Evolutionary conservation across 2,113 vertebrate genomes (phyloP), one percentile per base, ranked within the genome.

Genomic region (Odontesthes bonariensis): DNA sequence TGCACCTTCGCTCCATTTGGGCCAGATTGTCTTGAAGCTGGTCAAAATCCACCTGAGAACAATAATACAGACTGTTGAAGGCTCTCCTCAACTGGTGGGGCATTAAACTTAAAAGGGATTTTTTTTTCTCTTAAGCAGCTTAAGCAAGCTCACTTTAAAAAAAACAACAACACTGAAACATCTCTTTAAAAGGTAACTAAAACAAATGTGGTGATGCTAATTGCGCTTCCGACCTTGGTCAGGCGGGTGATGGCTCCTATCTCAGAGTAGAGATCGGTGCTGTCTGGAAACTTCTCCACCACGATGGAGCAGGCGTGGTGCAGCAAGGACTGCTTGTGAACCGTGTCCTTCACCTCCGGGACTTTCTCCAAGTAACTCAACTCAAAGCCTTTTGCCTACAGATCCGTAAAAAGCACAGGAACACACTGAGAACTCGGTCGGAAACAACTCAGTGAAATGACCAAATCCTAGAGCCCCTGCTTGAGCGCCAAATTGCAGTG

Each of bases 351-450:
- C 64, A 99, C 97, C 92, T 99, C 98, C 33, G 97, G 97, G 93
- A 99, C 98, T 91, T 99, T 99, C 94, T 99, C 97, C 90, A 99
- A 95, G 94, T 99, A 99, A 91, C 94, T 96, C 90, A 99, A 91
- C 92, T 99, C 97, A 94, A 99, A 99, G 52, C 97, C 98, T 95
- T 99, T 99, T 70, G 96, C 97, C 98, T 99, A 47, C 46, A 85
- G 8, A 79, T 38, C 60, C 69, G 88, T 20, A 54, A n/a, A 82
- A 47, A 75, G 17, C 68, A 86, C 69, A 74, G 46, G 61, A 72
- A 68, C 56, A 65, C 23, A 20, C 53, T 75, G 57, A 81, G 55
- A 78, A 66, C 35, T 32, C 65, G 40, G 22, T 67, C 6, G 51
- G 76, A 77, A 82, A 83, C 75, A 85, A 86, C 73, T 63, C 53